Evolutionary conservation across 2,888 invertebrate species (phyloP).

Genomic region (Thelaira solivaga): DNA sequence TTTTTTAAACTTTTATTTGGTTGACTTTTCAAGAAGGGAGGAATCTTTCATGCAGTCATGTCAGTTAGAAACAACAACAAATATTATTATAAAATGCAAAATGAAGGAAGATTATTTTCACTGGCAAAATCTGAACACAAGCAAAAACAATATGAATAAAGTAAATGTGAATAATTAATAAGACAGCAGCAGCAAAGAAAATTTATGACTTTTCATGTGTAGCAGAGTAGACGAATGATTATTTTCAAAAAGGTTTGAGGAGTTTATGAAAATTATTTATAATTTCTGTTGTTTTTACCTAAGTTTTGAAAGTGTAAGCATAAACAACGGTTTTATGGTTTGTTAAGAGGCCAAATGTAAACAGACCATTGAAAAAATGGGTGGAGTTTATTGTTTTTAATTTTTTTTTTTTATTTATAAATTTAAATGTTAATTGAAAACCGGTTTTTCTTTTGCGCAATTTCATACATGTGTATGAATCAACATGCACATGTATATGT

Average conservation of each 20-base stretch:
- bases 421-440: conserved; percentile 53
- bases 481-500: too few relatives aligned
- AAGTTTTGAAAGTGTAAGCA: conserved; percentile 59
- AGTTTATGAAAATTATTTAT: conserved; percentile 57
- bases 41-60: too few relatives aligned
- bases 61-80: too few relatives aligned
- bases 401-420: conserved; percentile 15
- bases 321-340: conserved; percentile 75
- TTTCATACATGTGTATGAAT: too few relatives aligned
- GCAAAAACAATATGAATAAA: conserved; percentile 11
- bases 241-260: conserved; percentile 27
- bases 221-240: not conserved
- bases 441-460: too few relatives aligned
- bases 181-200: conserved; percentile 68
- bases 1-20: not conserved
- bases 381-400: too few relatives aligned
- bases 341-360: conserved; percentile 71
- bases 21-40: conserved; percentile 28
- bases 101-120: conserved; percentile 63
- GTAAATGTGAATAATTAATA: conserved; percentile 73
- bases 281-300: conserved; percentile 62
- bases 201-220: conserved; percentile 69
- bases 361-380: conserved; percentile 63
- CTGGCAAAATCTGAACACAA: conserved; percentile 39
- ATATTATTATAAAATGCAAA: too few relatives aligned